Conservation (phyloP, 2,113 vertebrate species). For the Cebidichthys violaceus region DNA sequence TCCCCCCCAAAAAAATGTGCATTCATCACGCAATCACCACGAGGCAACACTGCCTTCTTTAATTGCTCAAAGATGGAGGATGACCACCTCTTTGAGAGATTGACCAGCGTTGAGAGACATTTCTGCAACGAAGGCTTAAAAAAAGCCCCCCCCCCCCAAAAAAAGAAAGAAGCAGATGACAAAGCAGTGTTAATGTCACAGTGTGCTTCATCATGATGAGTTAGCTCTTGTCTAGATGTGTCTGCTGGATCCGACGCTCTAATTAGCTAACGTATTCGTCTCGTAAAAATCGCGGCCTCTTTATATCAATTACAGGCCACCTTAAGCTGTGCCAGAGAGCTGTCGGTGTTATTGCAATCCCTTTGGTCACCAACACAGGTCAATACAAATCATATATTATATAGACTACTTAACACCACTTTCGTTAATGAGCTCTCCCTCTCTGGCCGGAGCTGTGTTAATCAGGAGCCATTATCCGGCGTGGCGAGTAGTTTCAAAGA, state of each 20-base stretch:
- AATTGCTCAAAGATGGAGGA: conserved; percentile 8
- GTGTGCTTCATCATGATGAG: conserved; percentile 47
- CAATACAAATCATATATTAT: conserved; percentile 67
- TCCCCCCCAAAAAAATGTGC: not conserved
- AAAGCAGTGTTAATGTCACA: conserved; percentile 52
- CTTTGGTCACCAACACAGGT: conserved; percentile 61
- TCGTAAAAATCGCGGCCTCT: conserved; percentile 60
- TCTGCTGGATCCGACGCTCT: conserved; percentile 50
- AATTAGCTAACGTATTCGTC: conserved; percentile 67
- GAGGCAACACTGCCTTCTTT: not conserved
- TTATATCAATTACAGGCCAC: conserved; percentile 47
- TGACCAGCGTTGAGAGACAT: not conserved
- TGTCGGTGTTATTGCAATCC: conserved; percentile 45
- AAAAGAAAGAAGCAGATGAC: conserved; percentile 54
- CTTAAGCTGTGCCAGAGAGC: conserved; percentile 48
- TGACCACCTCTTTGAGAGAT: not conserved
- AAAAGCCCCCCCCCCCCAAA: not conserved
- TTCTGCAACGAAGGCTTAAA: conserved; percentile 36
- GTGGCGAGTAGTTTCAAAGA: conserved; percentile 14
- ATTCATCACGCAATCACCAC: conserved; percentile 14
- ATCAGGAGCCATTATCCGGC: conserved; percentile 46
- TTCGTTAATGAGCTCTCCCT: conserved; percentile 59
- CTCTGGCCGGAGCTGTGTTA: conserved; percentile 44
- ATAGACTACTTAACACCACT: conserved; percentile 68
- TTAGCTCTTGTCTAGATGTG: conserved; percentile 37